Evolutionary conservation across 2,888 invertebrate genomes (phyloP), one percentile per base, ranked within the genome.

Genomic region (Saturnia japonica): DNA sequence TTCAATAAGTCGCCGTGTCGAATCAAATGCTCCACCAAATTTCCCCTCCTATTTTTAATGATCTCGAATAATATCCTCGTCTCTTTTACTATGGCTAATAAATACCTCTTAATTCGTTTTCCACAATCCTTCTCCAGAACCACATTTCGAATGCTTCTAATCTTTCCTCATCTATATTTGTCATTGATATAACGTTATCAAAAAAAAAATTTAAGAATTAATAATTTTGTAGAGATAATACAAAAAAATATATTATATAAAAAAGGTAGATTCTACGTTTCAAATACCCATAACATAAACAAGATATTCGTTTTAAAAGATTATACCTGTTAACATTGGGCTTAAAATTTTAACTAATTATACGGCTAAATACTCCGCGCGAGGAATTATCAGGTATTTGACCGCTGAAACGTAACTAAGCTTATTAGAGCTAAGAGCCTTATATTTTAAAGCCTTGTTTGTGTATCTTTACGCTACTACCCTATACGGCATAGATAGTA

Each of bases 351-450:
- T 40, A 64, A 40, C 40, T 64, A 64, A 64, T 64, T 64, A 40
- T 40, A 64, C 64, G n/a, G 40, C 1, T 64, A 64, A 64, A 40
- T 40, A 64, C 64, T 25, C 64, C 8, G 0, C 40, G n/a, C 64
- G 40, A 64, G 64, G 40, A 40, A 64, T 64, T 64, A 64, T 11
- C 40, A 40, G 64, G 64, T 64, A 64, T 64, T 64, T 64, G 40
- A 34, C 64, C 64, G 64, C 64, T 64, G 22, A 40, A 34, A 64
- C 64, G 22, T 60, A 34, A 9, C 9, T 64, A 64, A 64, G 64
- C 64, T n/a, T 64, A 40, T 64, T 64, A 64, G 40, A 9, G n/a
- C 19, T 64, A 64, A 64, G 14, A 62, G 34, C 28, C 34, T 62
- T 62, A 34, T 19, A 34, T 62, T 64, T 64, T 60, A 60, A 60